Percentiles rank a stretch among this genome's conserved stretches.
Conservation (phyloP, 2,888 invertebrate species). For the Tyria jacobaeae region DNA sequence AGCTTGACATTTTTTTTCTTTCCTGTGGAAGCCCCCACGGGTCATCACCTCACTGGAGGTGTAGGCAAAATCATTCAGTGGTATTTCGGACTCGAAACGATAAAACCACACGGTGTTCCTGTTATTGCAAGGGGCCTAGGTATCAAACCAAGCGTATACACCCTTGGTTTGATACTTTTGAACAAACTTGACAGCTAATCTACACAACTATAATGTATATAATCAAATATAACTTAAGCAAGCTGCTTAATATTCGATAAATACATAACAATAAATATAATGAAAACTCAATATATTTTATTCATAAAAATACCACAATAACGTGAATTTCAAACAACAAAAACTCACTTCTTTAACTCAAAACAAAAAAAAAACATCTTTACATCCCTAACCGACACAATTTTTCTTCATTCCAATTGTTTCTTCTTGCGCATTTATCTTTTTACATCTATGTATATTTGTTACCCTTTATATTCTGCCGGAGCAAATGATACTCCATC, state of each 20-base stretch:
- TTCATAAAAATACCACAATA: background rate
- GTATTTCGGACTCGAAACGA: no score
- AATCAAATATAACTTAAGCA: no score
- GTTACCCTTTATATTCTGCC: constrained; percentile 29
- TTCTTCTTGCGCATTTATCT: constrained; percentile 62
- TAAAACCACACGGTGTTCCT: no score
- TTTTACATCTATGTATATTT: constrained; percentile 37
- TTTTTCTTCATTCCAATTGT: constrained; percentile 66
- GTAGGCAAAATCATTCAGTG: no score
- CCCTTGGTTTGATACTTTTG: no score
- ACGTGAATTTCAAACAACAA: background rate
- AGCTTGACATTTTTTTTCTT: no score
- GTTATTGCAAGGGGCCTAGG: no score
- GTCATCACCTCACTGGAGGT: no score
- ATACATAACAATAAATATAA: background rate
- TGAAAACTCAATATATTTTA: background rate
- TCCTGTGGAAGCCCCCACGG: no score
- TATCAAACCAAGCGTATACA: no score
- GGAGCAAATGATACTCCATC: constrained; percentile 47
- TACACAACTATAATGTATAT: no score
- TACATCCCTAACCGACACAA: constrained; percentile 55
- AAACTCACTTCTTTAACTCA: background rate
- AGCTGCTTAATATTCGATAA: background rate
- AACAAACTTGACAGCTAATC: no score
- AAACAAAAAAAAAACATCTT: constrained; percentile 56